Evolutionary conservation across 1,140 invertebrate genomes (phyloP), one percentile per base, ranked within the genome.

Genomic region (Hestina assimilis): DNA sequence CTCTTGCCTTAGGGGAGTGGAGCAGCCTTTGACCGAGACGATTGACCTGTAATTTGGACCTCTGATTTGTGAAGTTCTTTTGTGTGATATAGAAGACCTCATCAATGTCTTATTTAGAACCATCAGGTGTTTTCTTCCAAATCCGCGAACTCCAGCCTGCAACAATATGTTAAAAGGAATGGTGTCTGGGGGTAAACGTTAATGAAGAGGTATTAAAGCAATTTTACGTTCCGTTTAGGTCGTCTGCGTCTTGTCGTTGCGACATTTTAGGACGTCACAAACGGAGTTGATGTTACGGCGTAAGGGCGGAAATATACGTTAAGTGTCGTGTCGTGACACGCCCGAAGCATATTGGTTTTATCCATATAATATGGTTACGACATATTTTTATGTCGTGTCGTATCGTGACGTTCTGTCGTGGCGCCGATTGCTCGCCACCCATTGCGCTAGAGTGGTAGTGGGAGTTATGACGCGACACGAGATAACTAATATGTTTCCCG

Each of bases 81-180:
- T n/a, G n/a, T n/a, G n/a, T n/a, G n/a, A n/a, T n/a, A n/a, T n/a
- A n/a, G n/a, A n/a, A n/a, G n/a, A n/a, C n/a, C n/a, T n/a, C n/a
- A n/a, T n/a, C n/a, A n/a, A n/a, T n/a, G n/a, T n/a, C n/a, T n/a
- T n/a, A n/a, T n/a, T n/a, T n/a, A n/a, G n/a, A n/a, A n/a, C n/a
- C n/a, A n/a, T n/a, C n/a, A n/a, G n/a, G n/a, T n/a, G n/a, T n/a
- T n/a, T n/a, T n/a, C n/a, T n/a, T n/a, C n/a, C n/a, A n/a, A n/a
- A n/a, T n/a, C n/a, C n/a, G n/a, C n/a, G n/a, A n/a, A n/a, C n/a
- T n/a, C n/a, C n/a, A n/a, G n/a, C n/a, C n/a, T n/a, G n/a, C n/a
- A n/a, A n/a, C n/a, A n/a, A n/a, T n/a, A 60, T 60, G 58, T 60
- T 60, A 55, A 60, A 55, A 51, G 55, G 51, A 55, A 33, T 45